Base-by-base conservation (phyloP, 2,797 vertebrate genomes). In the Catamblyrhynchus diadema region DNA sequence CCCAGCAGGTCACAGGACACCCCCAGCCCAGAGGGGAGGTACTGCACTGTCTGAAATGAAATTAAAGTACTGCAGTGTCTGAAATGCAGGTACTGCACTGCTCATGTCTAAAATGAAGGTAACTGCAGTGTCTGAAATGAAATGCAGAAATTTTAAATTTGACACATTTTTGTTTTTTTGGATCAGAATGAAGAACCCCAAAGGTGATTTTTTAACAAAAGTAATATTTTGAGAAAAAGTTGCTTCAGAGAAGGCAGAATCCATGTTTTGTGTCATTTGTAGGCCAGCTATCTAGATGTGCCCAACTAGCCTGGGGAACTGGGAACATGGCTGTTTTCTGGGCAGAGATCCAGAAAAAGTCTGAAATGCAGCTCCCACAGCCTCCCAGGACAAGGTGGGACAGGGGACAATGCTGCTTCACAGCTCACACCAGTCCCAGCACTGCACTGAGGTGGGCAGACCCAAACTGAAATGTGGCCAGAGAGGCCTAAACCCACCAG, bases 261-360 rank as follows among this genome's bases (percentile, higher is more conserved):
- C 8, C 2, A 10, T 35, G 15, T 57, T 77, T 89, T 74, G 30
- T 45, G 7, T 64, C 30, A 78, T 74, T 85, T 77, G 13, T 48
- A 84, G 35, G 41, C 48, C 28, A 92, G 14, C 19, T 91, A 50
- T 45, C 53, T 57, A 41, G 48, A 48, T 62, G 32, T 85, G 24
- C 8, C 54, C 59, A 81, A 8, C 27, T 65, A 35, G 23, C 59
- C 42, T 48, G 41, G 50, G 71, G 48, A 93, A 56, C 44, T 79
- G 54, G 15, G 81, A 69, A 4, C 10, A n/a, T 84, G 33, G 20
- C 37, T 75, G 10, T 66, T 86, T 86, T 53, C 78, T 60, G 37
- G 74, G 74, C n/a, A 91, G 71, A 91, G 6, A 45, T 45, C n/a
- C 94, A 82, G 67, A 39, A 88, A 85, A 82, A 61, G 27, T 19